phyloP scores from a whole-genome alignment of 2,113 vertebrate species.

The Hippocampus comes region DNA sequence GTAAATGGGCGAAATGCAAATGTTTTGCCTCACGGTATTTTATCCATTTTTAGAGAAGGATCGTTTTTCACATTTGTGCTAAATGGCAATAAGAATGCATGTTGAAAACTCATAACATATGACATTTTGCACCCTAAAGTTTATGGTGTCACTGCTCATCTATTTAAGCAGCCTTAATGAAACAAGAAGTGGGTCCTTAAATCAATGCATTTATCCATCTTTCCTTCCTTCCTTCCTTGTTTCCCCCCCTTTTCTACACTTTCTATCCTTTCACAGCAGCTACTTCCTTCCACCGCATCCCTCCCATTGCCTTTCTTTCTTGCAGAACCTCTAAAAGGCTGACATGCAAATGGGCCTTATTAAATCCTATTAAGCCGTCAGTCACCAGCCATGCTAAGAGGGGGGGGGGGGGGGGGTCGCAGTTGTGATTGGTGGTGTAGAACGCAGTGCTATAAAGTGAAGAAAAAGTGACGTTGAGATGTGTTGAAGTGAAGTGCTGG shows the following conservation, averaged over 20 bases:
- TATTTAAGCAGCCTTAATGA: not conserved
- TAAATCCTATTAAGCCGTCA: slow-evolving; percentile 72
- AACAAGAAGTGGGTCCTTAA: slow-evolving; percentile 26
- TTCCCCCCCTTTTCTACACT: slow-evolving; percentile 11
- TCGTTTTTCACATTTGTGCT: too few species aligned
- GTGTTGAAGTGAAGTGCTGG: slow-evolving; percentile 16
- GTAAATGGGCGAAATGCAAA: too few species aligned
- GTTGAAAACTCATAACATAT: not conserved
- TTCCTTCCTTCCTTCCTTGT: slow-evolving; percentile 5
- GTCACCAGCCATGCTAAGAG: slow-evolving; percentile 55
- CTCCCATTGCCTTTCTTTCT: slow-evolving; percentile 58
- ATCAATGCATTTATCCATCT: slow-evolving; percentile 22
- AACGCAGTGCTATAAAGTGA: slow-evolving; percentile 20
- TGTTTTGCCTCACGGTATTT: too few species aligned
- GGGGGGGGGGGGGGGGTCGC: not conserved
- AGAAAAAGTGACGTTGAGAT: slow-evolving; percentile 6
- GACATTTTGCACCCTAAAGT: not conserved
- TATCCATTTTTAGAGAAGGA: too few species aligned
- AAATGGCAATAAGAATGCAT: too few species aligned
- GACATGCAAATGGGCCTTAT: slow-evolving; percentile 73
- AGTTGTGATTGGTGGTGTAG: slow-evolving; percentile 11
- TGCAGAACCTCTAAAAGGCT: slow-evolving; percentile 66
- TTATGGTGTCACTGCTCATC: not conserved
- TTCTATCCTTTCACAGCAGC: slow-evolving; percentile 24
- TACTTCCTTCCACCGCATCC: slow-evolving; percentile 20